Evolutionary conservation across 2,113 vertebrate species (phyloP).

Genomic region (Lophochroa leadbeateri): DNA sequence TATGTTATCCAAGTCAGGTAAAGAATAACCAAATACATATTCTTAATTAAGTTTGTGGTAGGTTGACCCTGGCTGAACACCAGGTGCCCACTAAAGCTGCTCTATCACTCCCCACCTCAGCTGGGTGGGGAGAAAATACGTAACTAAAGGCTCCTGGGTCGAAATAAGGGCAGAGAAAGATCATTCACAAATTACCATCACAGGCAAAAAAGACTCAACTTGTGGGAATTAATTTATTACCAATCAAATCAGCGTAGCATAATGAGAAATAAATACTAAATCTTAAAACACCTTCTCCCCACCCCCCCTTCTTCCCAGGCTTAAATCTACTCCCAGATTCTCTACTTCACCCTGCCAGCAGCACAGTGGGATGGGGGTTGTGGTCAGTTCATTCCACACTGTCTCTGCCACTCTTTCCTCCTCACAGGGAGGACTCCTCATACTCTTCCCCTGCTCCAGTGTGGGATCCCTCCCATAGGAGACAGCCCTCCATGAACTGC

Average conservation of each 20-base stretch:
- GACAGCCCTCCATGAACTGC: background rate
- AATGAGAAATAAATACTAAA: background rate
- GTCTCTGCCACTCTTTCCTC: background rate
- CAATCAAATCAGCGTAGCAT: background rate
- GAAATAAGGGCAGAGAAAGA: background rate
- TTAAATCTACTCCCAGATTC: background rate
- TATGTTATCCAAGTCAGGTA: background rate
- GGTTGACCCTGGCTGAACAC: background rate
- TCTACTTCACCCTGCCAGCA: background rate
- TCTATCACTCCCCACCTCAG: background rate
- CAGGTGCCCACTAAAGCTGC: background rate
- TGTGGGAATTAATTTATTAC: background rate
- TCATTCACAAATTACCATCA: background rate
- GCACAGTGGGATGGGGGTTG: background rate
- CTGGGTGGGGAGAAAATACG: background rate
- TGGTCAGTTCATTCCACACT: background rate
- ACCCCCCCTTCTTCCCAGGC: background rate
- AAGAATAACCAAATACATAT: background rate
- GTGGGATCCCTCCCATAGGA: background rate
- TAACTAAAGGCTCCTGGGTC: rapidly evolving
- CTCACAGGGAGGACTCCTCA: background rate
- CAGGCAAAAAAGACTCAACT: background rate
- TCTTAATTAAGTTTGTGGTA: background rate
- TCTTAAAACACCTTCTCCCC: background rate
- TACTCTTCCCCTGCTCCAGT: background rate